Conservation (phyloP, 2,797 vertebrate genomes). For the Emydoidea blandingii region DNA sequence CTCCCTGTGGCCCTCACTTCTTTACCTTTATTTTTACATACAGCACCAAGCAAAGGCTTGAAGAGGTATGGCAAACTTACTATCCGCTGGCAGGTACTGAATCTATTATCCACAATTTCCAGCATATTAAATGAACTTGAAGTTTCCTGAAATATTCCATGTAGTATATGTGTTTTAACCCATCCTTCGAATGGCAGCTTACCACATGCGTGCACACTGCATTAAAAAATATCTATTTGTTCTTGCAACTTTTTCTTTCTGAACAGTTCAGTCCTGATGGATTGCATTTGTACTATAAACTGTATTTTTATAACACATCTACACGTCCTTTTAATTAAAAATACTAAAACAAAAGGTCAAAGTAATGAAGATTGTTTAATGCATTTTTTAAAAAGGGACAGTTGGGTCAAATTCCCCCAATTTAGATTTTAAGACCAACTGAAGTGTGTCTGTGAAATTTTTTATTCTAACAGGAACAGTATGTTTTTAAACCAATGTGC, state of each 20-base stretch:
- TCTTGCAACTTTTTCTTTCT: background rate
- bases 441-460: background rate
- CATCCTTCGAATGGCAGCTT: background rate
- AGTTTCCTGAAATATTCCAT: background rate
- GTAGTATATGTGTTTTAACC: background rate
- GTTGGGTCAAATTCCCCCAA: background rate
- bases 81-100: background rate
- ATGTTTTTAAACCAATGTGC: background rate
- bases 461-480: background rate
- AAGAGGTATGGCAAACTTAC: background rate
- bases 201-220: background rate
- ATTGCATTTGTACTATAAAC: too few species aligned
- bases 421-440: background rate
- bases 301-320: too few species aligned
- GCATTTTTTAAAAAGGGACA: background rate
- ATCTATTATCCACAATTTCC: background rate
- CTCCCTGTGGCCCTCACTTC: background rate
- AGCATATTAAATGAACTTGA: background rate
- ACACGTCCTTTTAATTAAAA: too few species aligned
- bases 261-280: too few species aligned
- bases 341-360: too few species aligned
- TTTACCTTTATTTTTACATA: background rate
- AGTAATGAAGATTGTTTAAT: too few species aligned
- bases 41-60: background rate
- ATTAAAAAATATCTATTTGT: background rate